Evolutionary conservation across 2,113 vertebrate genomes (phyloP), one percentile per base, ranked within the genome.

Genomic region (Oryzias melastigma): DNA sequence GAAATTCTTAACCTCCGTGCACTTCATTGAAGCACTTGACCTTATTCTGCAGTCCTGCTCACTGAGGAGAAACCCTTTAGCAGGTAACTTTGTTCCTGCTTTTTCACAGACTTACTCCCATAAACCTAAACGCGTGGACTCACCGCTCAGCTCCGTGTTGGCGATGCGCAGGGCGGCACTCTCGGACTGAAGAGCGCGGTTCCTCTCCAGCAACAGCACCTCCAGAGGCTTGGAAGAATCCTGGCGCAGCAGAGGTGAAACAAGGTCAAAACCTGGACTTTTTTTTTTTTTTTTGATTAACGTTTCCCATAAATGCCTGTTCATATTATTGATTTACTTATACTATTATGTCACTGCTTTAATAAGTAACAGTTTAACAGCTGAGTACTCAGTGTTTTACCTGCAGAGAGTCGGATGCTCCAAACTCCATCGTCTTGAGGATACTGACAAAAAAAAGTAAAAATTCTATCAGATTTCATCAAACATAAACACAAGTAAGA

Each of bases 341-440:
- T 44, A 40, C 40, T 57, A 15, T 41, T 62, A 54, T 5, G 22
- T 40, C 29, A 56, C 24, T 45, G 24, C 59, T 42, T 7, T 49
- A 42, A 7, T 10, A 35, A 35, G 35, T 35, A 35, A 35, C 24
- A 40, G 3, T 64, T 44, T 41, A 42, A 25, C 20, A 14, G 20
- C 6, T 48, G 5, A 18, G n/a, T 17, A n/a, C 15, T 29, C 4
- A 22, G 17, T 44, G 13, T 1, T 22, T 68, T 96, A 99, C 96
- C 96, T 98, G 95, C 0, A 87, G 87, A 78, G 94, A 90, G 77
- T 98, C 95, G 2, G 94, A 91, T 0, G 94, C 91, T 41, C 94
- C 91, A 83, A 97, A 97, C 91, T 99, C 97, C 96, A 99, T 96
- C 73, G 96, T 95, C 83, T 98, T 99, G 75, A 99, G 91, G 75